phyloP scores from a whole-genome alignment of 2,113 vertebrate species.

The Erythrolamprus reginae region DNA sequence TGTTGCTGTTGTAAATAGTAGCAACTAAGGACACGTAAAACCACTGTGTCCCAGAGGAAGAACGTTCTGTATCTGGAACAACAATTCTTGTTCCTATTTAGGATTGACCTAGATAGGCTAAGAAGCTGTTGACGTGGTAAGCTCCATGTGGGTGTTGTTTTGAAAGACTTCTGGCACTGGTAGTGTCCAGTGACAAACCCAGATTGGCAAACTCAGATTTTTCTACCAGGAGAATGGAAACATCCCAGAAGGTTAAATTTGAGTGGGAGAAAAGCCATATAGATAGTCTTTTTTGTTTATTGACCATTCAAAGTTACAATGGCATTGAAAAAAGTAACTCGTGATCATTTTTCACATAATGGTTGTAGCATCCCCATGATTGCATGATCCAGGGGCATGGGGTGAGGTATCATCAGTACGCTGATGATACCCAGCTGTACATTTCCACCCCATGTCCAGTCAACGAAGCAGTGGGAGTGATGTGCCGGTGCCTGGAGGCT shows the following conservation, averaged over 20 bases:
- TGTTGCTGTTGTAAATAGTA: not conserved
- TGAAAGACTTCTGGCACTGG: not conserved
- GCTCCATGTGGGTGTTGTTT: not conserved
- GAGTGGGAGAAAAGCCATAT: not conserved
- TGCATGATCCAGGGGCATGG: no score
- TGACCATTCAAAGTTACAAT: not conserved
- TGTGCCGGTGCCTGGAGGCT: no score
- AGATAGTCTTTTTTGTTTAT: not conserved
- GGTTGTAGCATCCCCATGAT: no score
- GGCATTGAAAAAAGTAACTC: no score
- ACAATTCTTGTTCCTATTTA: not conserved
- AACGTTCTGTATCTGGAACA: not conserved
- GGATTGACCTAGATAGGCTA: not conserved
- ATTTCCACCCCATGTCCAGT: no score
- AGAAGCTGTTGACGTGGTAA: not conserved
- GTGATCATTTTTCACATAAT: no score
- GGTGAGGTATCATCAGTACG: no score
- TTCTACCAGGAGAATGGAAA: not conserved
- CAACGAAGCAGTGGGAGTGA: no score
- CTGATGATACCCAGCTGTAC: no score
- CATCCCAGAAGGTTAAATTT: not conserved
- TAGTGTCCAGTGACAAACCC: no score
- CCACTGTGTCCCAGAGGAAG: not conserved
- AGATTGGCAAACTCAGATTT: no score
- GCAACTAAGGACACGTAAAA: not conserved